phyloP scores from a whole-genome alignment of 2,888 invertebrate species.

The Drosophila paramelanica region DNA sequence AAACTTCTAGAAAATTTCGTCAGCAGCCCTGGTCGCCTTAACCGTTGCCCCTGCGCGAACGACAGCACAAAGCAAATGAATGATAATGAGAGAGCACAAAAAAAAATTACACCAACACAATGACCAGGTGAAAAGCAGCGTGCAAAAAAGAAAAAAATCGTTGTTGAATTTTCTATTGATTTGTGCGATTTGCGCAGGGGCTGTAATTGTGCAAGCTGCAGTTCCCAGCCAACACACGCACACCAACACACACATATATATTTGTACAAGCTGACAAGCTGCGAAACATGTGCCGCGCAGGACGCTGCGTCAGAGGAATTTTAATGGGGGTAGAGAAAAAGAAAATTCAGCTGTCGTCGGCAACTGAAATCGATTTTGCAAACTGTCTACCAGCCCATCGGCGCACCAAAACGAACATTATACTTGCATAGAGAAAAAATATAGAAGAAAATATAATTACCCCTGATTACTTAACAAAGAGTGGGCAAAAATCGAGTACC shows the following conservation, averaged over 20 bases:
- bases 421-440: conserved; percentile 8
- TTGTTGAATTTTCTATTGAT: conserved; percentile 73
- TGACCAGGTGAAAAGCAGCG: conserved; percentile 53
- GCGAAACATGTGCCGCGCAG: conserved; percentile 74
- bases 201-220: conserved; percentile 51
- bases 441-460: conserved; percentile 26
- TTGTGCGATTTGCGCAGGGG: conserved; percentile 33
- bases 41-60: conserved; percentile 68
- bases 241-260: conserved; percentile 24
- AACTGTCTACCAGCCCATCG: conserved; percentile 18
- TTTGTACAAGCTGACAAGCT: conserved; percentile 12
- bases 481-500: conserved; percentile 33
- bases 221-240: conserved; percentile 6
- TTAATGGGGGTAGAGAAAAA: conserved; percentile 40
- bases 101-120: conserved; percentile 45
- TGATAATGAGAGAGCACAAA: conserved; percentile 43
- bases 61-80: conserved; percentile 52
- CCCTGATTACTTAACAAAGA: conserved; percentile 71
- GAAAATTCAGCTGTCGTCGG: conserved; percentile 28
- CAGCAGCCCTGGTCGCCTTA: conserved; percentile 68
- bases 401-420: conserved; percentile 5
- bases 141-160: conserved; percentile 50
- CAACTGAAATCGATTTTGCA: conserved; percentile 66
- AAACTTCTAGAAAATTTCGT: conserved; percentile 73
- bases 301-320: conserved; percentile 67